Evolutionary conservation across 2,888 invertebrate species (phyloP), one percentile per base, ranked within the genome.

Genomic region (Chrysolina americana): DNA sequence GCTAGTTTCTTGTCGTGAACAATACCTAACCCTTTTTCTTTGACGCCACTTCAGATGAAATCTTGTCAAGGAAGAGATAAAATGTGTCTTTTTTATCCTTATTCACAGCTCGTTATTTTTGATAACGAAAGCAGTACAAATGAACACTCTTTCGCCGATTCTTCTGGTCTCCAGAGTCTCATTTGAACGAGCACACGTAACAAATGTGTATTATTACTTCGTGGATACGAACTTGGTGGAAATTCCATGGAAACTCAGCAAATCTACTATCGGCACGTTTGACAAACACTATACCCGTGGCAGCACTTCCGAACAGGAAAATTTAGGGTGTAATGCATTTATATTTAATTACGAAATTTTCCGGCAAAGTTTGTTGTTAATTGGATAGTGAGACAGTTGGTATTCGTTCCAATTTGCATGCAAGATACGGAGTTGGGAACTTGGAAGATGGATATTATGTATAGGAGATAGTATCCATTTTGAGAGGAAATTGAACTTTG

Each of bases 211-310:
- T 77, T 78, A 77, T 76, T 77, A 76, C 74, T 73, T 70, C 62
- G 65, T 73, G 68, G 76, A 71, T 77, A 76, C 50, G 59, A 44
- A 56, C 44, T n/a, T 41, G 62, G 53, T 50, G 69, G 66, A 64
- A 65, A 68, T 48, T 56, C 59, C 68, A 47, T 5, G 5, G 21
- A 53, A 19, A 23, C 23, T 74, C 69, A 50, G 71, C 41, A 65
- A 66, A 79, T 78, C 74, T 76, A 72, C 70, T 76, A 80, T 80
- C 76, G 82, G 81, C 83, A 83, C 83, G 83, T 83, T 82, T 83
- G 80, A 80, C 82, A 83, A 83, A 83, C 81, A 82, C 81, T 80
- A 76, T 75, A 77, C 81, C 81, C 79, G 76, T 73, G 80, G 77
- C 77, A 72, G 80, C 75, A 78, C 76, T 81, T 79, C 47, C 41